phyloP scores from a whole-genome alignment of 2,113 vertebrate species.

The Aplodontia rufa region DNA sequence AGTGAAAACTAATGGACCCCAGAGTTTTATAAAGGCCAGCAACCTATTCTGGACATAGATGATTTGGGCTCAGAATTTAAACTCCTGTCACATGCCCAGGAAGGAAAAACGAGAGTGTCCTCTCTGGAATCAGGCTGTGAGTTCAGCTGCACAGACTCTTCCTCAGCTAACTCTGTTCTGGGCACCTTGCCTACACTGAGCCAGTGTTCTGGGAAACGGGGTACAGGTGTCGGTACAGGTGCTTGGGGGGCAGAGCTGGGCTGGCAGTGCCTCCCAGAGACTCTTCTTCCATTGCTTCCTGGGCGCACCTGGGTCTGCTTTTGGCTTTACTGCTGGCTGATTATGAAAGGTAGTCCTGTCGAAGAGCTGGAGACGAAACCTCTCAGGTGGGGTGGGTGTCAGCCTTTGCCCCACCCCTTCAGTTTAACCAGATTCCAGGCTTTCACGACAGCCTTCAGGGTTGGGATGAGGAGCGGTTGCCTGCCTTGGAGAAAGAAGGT shows the following conservation, averaged over 20 bases:
- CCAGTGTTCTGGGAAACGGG: background rate
- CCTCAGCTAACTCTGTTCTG: background rate
- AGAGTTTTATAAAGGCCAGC: slow-evolving; percentile 19
- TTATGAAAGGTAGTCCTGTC: background rate
- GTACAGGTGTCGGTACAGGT: background rate
- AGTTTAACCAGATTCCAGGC: background rate
- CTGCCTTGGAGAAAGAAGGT: background rate
- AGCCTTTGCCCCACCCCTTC: background rate
- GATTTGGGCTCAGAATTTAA: background rate
- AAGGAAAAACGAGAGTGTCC: background rate
- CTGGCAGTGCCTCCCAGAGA: too few relatives aligned
- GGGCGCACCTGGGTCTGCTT: background rate
- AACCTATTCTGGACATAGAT: background rate
- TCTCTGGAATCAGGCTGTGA: background rate
- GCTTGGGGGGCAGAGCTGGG: background rate
- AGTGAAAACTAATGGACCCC: background rate
- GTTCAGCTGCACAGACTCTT: accelerated
- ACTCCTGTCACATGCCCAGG: background rate
- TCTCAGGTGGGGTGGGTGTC: background rate
- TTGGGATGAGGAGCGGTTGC: background rate
- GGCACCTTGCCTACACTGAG: background rate
- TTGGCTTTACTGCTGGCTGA: background rate
- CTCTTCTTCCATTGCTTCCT: background rate
- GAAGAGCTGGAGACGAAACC: background rate
- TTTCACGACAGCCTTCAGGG: background rate